Evolutionary conservation across 2,888 invertebrate genomes (phyloP), one percentile per base, ranked within the genome.

Genomic region (Capitulum mitella): DNA sequence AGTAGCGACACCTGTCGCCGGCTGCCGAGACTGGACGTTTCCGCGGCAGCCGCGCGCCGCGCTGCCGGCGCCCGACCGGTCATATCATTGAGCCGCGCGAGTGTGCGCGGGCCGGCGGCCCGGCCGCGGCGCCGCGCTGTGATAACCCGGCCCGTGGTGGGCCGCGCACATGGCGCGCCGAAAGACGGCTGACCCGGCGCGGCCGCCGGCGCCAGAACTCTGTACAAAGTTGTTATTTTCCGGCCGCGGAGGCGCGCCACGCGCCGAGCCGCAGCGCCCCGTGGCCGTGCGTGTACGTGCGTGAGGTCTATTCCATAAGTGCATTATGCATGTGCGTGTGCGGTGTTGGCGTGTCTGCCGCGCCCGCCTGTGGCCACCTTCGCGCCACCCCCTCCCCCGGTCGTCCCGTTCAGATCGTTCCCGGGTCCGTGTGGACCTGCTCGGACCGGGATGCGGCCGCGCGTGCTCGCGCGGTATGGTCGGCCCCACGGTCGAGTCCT

Each of bases 291-390:
- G 64, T 61, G 37, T 40, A 8, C 37, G 37, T 37, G 58, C 58
- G 8, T n/a, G 58, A 10, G 58, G 19, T 64, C 34, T 70, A 70
- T 70, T 70, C 70, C 70, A 40, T 40, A 70, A 70, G 70, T 70
- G 70, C 70, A 70, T 70, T 70, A 70, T 10, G 70, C 40, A 26
- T 70, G 12, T 70, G 37, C 10, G 32, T n/a, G 32, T 14, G 64
- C 32, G n/a, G n/a, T n/a, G n/a, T n/a, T n/a, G n/a, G n/a, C n/a
- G n/a, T n/a, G n/a, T n/a, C n/a, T n/a, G n/a, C n/a, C n/a, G n/a
- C n/a, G n/a, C n/a, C n/a, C n/a, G n/a, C n/a, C n/a, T n/a, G n/a
- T n/a, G n/a, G 61, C 6, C 29, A 16, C 16, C 32, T n/a, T 0
- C 3, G 61, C 29, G 12, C n/a, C 32, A 29, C 29, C 16, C 29